Evolutionary conservation across 1,140 invertebrate genomes (phyloP).

Genomic region (Anastatus disparis): DNA sequence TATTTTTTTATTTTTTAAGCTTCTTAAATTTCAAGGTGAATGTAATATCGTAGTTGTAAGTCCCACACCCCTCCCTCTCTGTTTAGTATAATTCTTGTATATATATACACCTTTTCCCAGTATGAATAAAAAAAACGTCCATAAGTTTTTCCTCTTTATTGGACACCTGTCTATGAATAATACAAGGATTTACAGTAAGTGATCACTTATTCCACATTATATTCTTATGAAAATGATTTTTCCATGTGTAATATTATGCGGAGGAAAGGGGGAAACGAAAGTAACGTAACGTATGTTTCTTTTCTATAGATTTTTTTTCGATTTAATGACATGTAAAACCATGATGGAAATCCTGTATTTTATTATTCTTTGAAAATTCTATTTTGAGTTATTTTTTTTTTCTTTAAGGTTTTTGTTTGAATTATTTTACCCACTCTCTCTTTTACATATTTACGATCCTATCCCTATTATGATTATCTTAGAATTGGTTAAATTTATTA

Average conservation of each 20-base stretch:
- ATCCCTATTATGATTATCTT: no score
- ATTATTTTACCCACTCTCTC: no score
- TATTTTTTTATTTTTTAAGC: slow-evolving; percentile 33
- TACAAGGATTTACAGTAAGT: slow-evolving; percentile 34
- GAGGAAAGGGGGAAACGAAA: background rate
- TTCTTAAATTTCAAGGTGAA: slow-evolving; percentile 39
- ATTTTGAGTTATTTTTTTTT: no score
- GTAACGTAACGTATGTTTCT: background rate
- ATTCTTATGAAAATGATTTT: slow-evolving; percentile 25
- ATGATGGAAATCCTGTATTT: background rate
- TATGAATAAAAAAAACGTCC: no score
- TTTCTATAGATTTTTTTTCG: background rate
- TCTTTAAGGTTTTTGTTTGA: no score
- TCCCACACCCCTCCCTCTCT: background rate
- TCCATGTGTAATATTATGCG: background rate
- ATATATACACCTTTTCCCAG: slow-evolving; percentile 26
- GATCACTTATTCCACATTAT: slow-evolving; percentile 27
- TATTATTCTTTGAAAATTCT: background rate
- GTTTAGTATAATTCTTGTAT: background rate
- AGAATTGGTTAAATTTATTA: no score
- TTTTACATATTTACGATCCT: no score
- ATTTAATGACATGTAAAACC: background rate
- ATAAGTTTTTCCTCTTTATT: slow-evolving; percentile 39
- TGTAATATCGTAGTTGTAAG: background rate
- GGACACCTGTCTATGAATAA: slow-evolving; percentile 38